Conservation (phyloP, 2,888 invertebrate genomes). For the Timandra comae region DNA sequence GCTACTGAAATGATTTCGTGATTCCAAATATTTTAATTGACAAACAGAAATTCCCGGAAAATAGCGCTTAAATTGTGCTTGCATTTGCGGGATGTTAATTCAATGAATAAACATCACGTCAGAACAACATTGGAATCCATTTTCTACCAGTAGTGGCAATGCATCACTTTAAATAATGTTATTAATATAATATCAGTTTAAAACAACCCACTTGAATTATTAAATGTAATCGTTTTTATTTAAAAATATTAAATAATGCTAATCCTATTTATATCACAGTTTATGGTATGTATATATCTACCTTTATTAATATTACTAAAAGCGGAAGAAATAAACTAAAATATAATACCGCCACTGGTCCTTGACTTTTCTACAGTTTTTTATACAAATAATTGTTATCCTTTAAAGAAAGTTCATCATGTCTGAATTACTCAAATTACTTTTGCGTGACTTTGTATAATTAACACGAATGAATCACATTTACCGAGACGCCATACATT, state of each 20-base stretch:
- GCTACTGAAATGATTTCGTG: conserved; percentile 66
- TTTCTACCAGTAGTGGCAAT: conserved; percentile 32
- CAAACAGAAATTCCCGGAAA: conserved; percentile 69
- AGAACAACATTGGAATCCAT: conserved; percentile 48
- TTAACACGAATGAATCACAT: conserved; percentile 58
- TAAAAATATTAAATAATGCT: too few relatives aligned
- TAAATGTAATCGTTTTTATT: conserved; percentile 18
- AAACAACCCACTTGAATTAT: conserved; percentile 20
- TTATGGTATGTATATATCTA: too few relatives aligned
- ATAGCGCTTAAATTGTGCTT: conserved; percentile 67
- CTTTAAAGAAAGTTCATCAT: conserved; percentile 30
- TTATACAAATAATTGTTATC: conserved; percentile 20
- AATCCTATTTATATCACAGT: too few relatives aligned
- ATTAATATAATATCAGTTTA: conserved; percentile 15
- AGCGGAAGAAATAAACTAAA: too few relatives aligned
- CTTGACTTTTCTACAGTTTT: too few relatives aligned
- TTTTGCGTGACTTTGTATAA: conserved; percentile 68
- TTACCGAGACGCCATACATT: conserved; percentile 53
- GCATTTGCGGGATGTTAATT: conserved; percentile 66
- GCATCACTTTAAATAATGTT: neutral
- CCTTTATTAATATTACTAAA: too few relatives aligned
- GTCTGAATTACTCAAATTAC: conserved; percentile 37
- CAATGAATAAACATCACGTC: conserved; percentile 62
- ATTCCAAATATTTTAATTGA: conserved; percentile 74
- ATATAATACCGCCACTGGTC: too few relatives aligned